Base-by-base conservation (phyloP, 2,888 invertebrate genomes). In the Oscheius sp. region DNA sequence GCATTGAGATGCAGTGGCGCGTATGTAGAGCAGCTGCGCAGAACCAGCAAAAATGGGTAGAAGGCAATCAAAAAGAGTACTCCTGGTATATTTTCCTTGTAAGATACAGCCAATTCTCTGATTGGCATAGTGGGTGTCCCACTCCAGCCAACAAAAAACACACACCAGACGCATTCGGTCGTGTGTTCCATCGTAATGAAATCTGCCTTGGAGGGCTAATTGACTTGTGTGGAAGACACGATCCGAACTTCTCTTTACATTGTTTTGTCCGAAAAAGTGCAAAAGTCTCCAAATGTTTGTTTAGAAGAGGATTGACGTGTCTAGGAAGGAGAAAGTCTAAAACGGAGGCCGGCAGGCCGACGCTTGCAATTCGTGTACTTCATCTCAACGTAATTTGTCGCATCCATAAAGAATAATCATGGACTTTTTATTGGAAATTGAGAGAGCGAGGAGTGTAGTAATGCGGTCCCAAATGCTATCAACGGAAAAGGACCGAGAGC, bases 1-100 rank as follows among this genome's bases (percentile, higher is more conserved):
- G 68, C 68, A 68, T 68, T 68, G 68, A 68, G 55, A 68, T 55
- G 68, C 68, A 68, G 68, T 68, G 68, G 68, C 68, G 68, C 68
- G 68, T 68, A 68, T 68, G 53, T 29, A 29, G 68, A 68, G 68
- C 68, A 68, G 68, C 68, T 53, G 53, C 63, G 63, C 68, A 53
- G 55, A 55, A 53, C 68, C n/a, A 37, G 42, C 63, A 29, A 63
- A 63, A 63, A 63, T 63, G 48, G 47, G 42, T 47, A 37, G 63
- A 47, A n/a, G 33, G 53, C 35, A 53, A 68, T 35, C 55, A 68
- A 68, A 63, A 63, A 47, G 63, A 47, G 63, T 63, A 58, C 29
- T 58, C 58, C 58, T 33, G 33, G 21, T 58, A 58, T 58, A 58
- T 58, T 11, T 58, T 58, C 58, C 11, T 53, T 53, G 29, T 53